Base-by-base conservation (phyloP, 2,888 invertebrate species). In the Oligia strigilis region DNA sequence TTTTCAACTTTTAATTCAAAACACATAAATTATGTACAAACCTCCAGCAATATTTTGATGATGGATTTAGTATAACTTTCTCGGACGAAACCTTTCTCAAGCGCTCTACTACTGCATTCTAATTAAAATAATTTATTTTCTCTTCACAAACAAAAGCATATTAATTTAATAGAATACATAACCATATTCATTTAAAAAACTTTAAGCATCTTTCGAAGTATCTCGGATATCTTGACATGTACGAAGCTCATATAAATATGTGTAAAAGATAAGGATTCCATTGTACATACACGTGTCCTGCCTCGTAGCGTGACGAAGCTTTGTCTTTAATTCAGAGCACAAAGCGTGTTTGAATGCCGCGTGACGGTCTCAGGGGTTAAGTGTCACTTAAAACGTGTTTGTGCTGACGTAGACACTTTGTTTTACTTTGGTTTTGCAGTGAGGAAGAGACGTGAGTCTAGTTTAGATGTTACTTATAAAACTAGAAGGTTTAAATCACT, bases 351-450 rank as follows among this genome's bases (percentile, higher is more conserved):
- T 55, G 82, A 70, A 70, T 65, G 52, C 65, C 36, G 36, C 64
- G 60, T 83, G 78, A 69, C 60, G 36, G 64, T 82, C 65, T 83
- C 72, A 60, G 69, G 77, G 72, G 70, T 64, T 60, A 65, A 69
- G 78, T 82, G 83, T 77, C 72, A 83, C 83, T 83, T 82, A 64
- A 62, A 43, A 55, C 72, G 40, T 67, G 72, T 76, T 72, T 82
- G 67, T 67, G 58, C 23, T 58, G 71, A 66, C 52, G 65, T 64
- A 65, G 55, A 64, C 43, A 78, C 64, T 70, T 64, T 55, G n/a
- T 46, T 69, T 69, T 70, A 79, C 55, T 79, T 64, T 46, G 19
- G 36, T 71, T 65, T 71, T 65, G 36, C 5, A 17, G 36, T 23
- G 36, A 49, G 17, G 17, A 29, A 46, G 69, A 55, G n/a, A 65